Evolutionary conservation across 2,797 vertebrate species (phyloP).

Genomic region (Scarus forsteni): DNA sequence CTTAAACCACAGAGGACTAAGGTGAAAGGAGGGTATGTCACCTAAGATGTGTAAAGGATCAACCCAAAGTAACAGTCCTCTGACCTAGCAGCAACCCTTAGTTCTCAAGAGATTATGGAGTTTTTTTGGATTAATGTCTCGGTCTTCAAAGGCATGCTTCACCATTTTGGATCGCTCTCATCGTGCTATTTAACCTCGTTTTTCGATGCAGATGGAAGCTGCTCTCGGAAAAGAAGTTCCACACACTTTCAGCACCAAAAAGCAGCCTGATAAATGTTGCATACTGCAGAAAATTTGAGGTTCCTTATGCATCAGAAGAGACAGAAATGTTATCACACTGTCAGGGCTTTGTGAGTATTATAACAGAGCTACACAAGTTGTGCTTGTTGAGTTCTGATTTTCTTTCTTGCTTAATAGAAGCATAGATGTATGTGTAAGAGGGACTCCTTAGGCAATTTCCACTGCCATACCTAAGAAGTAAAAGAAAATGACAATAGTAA

Average conservation of each 20-base stretch:
- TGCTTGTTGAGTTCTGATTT: neutral
- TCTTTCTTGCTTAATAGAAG: too few relatives aligned
- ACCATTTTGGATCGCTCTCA: neutral
- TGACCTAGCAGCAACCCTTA: neutral
- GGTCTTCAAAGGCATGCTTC: neutral
- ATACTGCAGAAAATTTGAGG: neutral
- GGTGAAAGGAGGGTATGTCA: neutral
- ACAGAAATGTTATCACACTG: neutral
- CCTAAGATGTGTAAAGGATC: neutral
- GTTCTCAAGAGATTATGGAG: neutral
- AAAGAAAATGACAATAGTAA: too few relatives aligned
- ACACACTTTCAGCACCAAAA: neutral
- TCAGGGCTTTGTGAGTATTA: neutral
- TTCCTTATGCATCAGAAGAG: constrained; percentile 1
- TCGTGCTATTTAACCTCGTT: neutral
- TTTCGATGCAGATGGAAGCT: neutral
- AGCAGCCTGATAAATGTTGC: neutral
- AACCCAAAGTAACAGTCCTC: neutral
- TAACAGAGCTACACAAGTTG: neutral
- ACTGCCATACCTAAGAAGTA: too few relatives aligned
- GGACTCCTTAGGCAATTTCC: too few relatives aligned
- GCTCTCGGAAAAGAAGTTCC: neutral
- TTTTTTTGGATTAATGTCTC: neutral
- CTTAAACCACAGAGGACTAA: neutral
- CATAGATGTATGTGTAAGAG: too few relatives aligned